A percentile compares a stretch with the other conserved stretches of the same genome.
phyloP scores from a whole-genome alignment of 2,797 vertebrate genomes.

The Morus bassanus region DNA sequence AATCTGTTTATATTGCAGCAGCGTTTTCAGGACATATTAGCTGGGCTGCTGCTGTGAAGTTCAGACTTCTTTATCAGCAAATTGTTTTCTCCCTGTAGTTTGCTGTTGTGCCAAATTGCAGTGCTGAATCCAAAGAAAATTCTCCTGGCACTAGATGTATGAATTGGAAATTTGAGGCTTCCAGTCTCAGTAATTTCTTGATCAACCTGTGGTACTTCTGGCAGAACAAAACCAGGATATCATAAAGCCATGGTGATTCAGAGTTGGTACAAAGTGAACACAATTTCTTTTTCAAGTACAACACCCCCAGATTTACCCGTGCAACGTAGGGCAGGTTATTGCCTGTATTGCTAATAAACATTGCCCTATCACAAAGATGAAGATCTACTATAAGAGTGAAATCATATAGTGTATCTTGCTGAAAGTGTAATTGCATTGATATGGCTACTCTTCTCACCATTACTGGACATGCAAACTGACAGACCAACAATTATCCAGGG shows the following conservation, averaged over 20 bases:
- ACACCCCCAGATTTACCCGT: not conserved
- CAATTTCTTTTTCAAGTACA: not conserved
- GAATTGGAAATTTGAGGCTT: not conserved
- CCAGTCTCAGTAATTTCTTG: not conserved
- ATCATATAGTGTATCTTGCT: not conserved
- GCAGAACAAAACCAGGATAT: not conserved
- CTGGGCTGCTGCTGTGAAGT: constrained; percentile 2
- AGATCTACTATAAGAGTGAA: not conserved
- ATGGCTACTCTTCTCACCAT: not conserved
- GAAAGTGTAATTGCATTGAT: not conserved
- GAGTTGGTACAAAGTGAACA: not conserved
- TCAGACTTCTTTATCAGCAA: constrained; percentile 8
- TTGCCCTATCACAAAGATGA: not conserved
- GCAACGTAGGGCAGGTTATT: not conserved
- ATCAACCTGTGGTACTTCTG: not conserved
- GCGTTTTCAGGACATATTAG: not conserved
- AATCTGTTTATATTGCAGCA: not conserved
- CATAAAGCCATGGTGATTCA: not conserved
- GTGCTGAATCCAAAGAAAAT: not conserved
- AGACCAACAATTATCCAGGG: not conserved
- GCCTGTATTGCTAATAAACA: not conserved
- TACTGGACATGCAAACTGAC: not conserved
- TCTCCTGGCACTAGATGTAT: not conserved
- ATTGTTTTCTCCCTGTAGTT: not conserved
- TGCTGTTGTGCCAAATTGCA: not conserved